Evolutionary conservation across 2,888 invertebrate genomes (phyloP).

Genomic region (Tetramorium bicarinatum): DNA sequence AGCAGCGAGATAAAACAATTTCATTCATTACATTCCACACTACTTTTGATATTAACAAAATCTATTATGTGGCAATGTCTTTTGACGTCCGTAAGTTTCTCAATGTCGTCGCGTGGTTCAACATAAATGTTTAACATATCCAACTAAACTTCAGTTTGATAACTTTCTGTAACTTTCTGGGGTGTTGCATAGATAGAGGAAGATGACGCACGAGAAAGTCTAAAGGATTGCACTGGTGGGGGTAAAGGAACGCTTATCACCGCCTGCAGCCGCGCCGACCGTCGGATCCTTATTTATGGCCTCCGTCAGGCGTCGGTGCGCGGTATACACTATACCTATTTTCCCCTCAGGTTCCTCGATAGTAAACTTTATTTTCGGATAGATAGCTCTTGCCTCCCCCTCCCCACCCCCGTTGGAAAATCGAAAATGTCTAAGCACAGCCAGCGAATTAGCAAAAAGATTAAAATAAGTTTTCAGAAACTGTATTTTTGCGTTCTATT

Average conservation of each 20-base stretch:
- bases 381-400: slow-evolving; percentile 34
- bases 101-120: background rate
- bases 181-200: slow-evolving; percentile 55
- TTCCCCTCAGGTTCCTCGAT: slow-evolving; percentile 75
- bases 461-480: slow-evolving; percentile 8
- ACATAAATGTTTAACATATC: slow-evolving; percentile 26
- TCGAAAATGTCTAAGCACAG: slow-evolving; percentile 64
- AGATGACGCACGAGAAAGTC: slow-evolving; percentile 71
- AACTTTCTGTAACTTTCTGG: slow-evolving; percentile 51
- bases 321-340: slow-evolving; percentile 78
- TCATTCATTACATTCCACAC: background rate
- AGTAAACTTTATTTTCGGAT: slow-evolving; percentile 78
- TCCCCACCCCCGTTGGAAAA: slow-evolving; percentile 57
- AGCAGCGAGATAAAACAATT: background rate
- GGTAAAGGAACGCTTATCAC: slow-evolving; percentile 84
- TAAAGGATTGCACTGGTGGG: slow-evolving; percentile 68
- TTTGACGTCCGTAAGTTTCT: background rate
- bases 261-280: slow-evolving; percentile 83
- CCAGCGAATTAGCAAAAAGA: background rate
- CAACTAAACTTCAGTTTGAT: slow-evolving; percentile 28
- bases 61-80: background rate
- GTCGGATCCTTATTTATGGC: slow-evolving; percentile 86
- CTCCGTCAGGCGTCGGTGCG: slow-evolving; percentile 79
- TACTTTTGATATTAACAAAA: background rate
- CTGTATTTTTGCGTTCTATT: background rate